A percentile compares a stretch with the other conserved stretches of the same genome.
Evolutionary conservation across 2,113 vertebrate genomes (phyloP).

Genomic region (Lepisosteus oculatus): DNA sequence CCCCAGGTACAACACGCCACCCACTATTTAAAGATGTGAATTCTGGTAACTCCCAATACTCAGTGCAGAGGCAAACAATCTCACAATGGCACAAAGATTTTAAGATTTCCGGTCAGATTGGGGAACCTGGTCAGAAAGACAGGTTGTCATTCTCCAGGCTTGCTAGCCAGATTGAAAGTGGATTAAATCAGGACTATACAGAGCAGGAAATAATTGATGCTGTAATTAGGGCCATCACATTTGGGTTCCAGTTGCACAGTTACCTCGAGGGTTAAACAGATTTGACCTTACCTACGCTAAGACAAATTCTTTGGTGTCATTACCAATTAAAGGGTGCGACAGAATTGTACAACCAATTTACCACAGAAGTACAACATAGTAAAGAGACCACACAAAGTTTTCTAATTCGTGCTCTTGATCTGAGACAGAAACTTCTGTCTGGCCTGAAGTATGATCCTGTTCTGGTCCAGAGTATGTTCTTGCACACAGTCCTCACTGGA

Average conservation of each 20-base stretch:
- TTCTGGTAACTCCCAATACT: no score
- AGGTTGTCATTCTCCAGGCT: slow-evolving; percentile 2
- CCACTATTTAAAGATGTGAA: no score
- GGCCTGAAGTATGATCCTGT: slow-evolving; percentile 21
- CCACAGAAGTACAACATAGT: slow-evolving; percentile 13
- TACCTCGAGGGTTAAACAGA: slow-evolving; percentile 21
- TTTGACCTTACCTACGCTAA: not conserved
- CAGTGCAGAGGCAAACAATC: no score
- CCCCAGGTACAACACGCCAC: no score
- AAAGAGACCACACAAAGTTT: slow-evolving; percentile 24
- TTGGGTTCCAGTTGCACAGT: slow-evolving; percentile 7
- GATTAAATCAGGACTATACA: slow-evolving; percentile 13
- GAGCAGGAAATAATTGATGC: slow-evolving; percentile 22
- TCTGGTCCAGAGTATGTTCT: slow-evolving; percentile 29
- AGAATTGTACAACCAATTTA: slow-evolving; percentile 27
- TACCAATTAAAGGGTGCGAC: slow-evolving; percentile 26
- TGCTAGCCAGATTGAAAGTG: slow-evolving; percentile 24
- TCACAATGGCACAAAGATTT: no score
- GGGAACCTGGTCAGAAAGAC: slow-evolving; percentile 21
- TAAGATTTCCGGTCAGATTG: slow-evolving; percentile 5
- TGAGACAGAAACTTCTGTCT: slow-evolving; percentile 23
- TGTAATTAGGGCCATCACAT: slow-evolving; percentile 11
- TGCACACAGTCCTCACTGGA: slow-evolving; percentile 16
- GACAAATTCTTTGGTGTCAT: slow-evolving; percentile 10
- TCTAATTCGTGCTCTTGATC: slow-evolving; percentile 21